Evolutionary conservation across 2,113 vertebrate species (phyloP).

Genomic region (Addax nasomaculatus): DNA sequence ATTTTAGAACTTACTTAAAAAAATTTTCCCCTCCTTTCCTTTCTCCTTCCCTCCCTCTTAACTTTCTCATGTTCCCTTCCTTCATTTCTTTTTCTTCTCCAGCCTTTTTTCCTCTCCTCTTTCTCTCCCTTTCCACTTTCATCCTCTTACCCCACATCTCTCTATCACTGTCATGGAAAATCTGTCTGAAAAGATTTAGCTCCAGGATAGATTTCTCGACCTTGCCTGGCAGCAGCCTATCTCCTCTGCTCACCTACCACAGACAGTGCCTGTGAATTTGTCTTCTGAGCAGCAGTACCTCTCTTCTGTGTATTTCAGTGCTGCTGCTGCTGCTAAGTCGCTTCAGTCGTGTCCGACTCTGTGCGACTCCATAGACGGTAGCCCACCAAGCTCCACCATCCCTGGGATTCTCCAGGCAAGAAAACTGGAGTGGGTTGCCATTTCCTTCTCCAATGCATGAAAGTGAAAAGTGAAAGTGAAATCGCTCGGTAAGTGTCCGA

Average conservation of each 20-base stretch:
- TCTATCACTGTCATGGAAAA: not conserved
- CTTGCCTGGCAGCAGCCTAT: not conserved
- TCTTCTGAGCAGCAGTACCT: not conserved
- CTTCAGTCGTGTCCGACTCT: rapidly evolving
- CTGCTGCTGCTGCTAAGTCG: not conserved
- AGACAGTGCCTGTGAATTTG: not conserved
- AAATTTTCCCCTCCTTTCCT: rapidly evolving
- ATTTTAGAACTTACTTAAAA: not conserved
- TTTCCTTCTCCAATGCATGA: too few species aligned
- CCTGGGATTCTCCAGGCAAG: not conserved
- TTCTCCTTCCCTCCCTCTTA: not conserved
- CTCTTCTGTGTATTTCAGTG: not conserved
- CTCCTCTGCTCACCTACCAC: not conserved
- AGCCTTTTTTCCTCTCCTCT: not conserved
- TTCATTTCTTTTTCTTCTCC: not conserved
- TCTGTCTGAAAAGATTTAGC: not conserved
- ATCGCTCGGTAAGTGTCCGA: rapidly evolving
- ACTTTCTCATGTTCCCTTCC: not conserved
- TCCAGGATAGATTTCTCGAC: not conserved
- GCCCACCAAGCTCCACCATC: rapidly evolving
- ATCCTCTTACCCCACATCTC: not conserved
- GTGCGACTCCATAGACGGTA: rapidly evolving
- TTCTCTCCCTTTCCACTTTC: rapidly evolving
- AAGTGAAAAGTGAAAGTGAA: too few species aligned
- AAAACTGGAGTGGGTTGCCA: not conserved